Conservation (phyloP, 2,888 invertebrate species). For the Acleris literana region DNA sequence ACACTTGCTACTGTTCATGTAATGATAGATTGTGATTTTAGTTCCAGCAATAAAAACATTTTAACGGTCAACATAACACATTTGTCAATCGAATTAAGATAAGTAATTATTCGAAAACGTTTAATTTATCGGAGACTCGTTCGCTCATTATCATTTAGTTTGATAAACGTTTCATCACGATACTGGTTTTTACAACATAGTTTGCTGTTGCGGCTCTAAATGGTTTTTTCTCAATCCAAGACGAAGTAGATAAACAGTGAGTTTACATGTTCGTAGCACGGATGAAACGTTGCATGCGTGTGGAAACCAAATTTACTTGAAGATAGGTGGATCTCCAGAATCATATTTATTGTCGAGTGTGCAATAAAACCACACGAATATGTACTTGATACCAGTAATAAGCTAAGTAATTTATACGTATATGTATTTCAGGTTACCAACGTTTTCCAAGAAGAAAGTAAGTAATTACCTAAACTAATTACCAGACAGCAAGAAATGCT, state of each 20-base stretch:
- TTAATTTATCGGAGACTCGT: conserved; percentile 24
- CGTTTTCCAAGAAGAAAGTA: no score
- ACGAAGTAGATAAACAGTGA: neutral
- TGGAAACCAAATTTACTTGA: conserved; percentile 17
- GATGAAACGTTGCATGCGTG: conserved; percentile 21
- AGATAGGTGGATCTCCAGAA: conserved; percentile 18
- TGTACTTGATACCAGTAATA: no score
- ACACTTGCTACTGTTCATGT: conserved; percentile 8
- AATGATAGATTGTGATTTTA: conserved; percentile 9
- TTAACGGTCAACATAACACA: conserved; percentile 11
- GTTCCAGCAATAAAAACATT: neutral
- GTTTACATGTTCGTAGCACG: conserved; percentile 11
- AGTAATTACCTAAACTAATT: neutral
- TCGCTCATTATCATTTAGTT: conserved; percentile 21
- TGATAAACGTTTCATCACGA: conserved; percentile 17
- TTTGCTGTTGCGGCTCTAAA: neutral
- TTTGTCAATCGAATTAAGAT: conserved; percentile 16
- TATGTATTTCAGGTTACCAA: neutral
- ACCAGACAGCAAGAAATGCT: neutral
- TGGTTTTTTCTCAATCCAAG: conserved; percentile 9
- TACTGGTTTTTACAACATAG: conserved; percentile 7
- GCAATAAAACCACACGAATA: neutral
- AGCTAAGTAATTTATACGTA: no score
- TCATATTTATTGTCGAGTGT: conserved; percentile 20
- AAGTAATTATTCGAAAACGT: conserved; percentile 15